Evolutionary conservation across 2,888 invertebrate species (phyloP).

Genomic region (Neoaliturus tenellus): DNA sequence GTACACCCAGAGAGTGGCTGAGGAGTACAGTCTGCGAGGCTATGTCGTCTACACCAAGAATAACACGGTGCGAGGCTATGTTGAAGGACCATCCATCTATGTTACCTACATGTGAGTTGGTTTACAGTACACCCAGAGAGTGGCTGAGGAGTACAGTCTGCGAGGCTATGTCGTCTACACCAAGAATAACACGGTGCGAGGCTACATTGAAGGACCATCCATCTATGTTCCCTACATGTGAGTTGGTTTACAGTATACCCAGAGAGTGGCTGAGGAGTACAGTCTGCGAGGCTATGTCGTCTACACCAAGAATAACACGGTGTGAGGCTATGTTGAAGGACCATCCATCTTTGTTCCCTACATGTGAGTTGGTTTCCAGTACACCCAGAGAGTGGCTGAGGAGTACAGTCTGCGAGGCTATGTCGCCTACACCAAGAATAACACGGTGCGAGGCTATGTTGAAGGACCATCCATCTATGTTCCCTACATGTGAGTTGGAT

Average conservation of each 20-base stretch:
- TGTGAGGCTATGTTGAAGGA: conserved; percentile 41
- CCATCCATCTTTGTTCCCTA: conserved; percentile 11
- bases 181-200: conserved; percentile 32
- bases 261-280: conserved; percentile 39
- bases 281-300: conserved; percentile 42
- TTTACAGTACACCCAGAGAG: conserved; percentile 24
- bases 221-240: conserved; percentile 37
- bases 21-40: conserved; percentile 40
- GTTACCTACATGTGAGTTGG: conserved; percentile 23
- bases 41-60: conserved; percentile 43
- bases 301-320: conserved; percentile 34
- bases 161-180: conserved; percentile 47
- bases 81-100: conserved; percentile 20
- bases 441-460: conserved; percentile 37
- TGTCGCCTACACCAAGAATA: conserved; percentile 35
- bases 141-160: conserved; percentile 36
- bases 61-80: conserved; percentile 37
- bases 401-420: conserved; percentile 43
- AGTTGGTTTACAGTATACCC: conserved; percentile 27
- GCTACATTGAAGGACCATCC: conserved; percentile 23
- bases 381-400: conserved; percentile 33
- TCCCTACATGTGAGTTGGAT: conserved; percentile 34
- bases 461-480: conserved; percentile 26
- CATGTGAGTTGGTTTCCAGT: conserved; percentile 35
- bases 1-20: conserved; percentile 38